Percentiles rank a stretch among this genome's conserved stretches.
Conservation (phyloP, 2,888 invertebrate genomes). For the Lepidocyrtinus sp. region DNA sequence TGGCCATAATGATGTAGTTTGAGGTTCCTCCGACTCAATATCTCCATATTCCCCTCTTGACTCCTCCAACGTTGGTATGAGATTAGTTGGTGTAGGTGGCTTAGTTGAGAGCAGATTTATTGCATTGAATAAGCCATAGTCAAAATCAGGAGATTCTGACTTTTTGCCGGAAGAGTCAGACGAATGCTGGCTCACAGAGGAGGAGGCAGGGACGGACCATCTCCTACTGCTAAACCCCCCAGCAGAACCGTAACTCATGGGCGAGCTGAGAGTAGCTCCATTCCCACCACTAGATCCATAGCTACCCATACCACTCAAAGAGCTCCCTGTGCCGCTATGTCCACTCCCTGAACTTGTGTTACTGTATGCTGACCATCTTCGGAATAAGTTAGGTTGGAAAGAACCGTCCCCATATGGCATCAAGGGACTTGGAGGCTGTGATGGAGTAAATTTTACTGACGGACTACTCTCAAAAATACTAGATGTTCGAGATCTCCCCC, state of each 20-base stretch:
- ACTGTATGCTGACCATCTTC: constrained; percentile 69
- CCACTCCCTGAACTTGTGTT: constrained; percentile 59
- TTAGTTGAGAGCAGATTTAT: constrained; percentile 69
- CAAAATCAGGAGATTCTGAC: constrained; percentile 60
- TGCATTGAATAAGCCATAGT: constrained; percentile 68
- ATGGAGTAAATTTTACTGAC: constrained; percentile 69
- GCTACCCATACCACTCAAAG: constrained; percentile 41
- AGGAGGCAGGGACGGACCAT: constrained; percentile 69
- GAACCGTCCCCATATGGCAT: constrained; percentile 66
- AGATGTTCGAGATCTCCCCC: constrained; percentile 66
- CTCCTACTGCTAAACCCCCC: constrained; percentile 57
- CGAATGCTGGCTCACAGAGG: constrained; percentile 58
- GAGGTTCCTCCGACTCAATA: constrained; percentile 55
- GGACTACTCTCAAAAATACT: constrained; percentile 66
- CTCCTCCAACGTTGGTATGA: constrained; percentile 60
- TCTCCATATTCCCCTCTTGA: constrained; percentile 64
- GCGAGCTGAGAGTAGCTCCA: constrained; percentile 43
- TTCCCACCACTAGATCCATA: constrained; percentile 42
- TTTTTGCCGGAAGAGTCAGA: constrained; percentile 61
- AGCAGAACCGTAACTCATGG: constrained; percentile 30
- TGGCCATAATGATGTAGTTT: constrained; percentile 67
- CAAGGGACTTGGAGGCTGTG: constrained; percentile 67
- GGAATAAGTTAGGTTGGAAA: constrained; percentile 67
- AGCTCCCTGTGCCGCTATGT: constrained; percentile 54
- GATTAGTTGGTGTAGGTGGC: constrained; percentile 64